phyloP scores from a whole-genome alignment of 2,113 vertebrate genomes.

The Seriola quinqueradiata region DNA sequence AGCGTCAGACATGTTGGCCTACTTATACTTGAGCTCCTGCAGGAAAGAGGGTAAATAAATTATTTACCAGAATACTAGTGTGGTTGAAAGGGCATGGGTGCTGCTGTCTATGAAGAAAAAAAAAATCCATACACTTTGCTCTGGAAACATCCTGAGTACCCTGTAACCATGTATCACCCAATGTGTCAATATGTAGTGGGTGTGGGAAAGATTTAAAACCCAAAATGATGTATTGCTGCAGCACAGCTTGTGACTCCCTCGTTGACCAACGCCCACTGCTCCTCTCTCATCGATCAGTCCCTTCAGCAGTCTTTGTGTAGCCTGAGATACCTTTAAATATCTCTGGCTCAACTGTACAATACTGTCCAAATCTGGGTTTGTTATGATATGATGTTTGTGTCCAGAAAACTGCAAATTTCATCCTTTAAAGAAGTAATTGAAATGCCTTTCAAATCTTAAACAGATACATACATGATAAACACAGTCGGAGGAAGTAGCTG shows the following conservation, averaged over 20 bases:
- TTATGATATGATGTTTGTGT: neutral
- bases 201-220: constrained; percentile 43
- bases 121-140: constrained; percentile 46
- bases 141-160: constrained; percentile 42
- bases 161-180: constrained; percentile 49
- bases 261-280: constrained; percentile 38
- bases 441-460: neutral
- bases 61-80: constrained; percentile 60
- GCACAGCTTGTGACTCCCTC: neutral
- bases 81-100: constrained; percentile 44
- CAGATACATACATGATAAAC: too few species aligned
- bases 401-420: neutral
- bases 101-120: constrained; percentile 41
- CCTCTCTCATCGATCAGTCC: neutral
- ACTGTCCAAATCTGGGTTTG: neutral
- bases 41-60: constrained; percentile 59
- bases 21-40: constrained; percentile 50
- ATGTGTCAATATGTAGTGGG: constrained; percentile 39
- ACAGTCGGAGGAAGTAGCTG: neutral
- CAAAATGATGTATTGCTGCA: constrained; percentile 53
- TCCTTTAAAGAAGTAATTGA: neutral
- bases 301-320: neutral
- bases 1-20: constrained; percentile 74
- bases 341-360: neutral
- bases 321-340: neutral